These are phyloP conservation scores for Nicator chloris DNA, from an alignment of 2,113 vertebrate genomes.

Conservation along the genomic window DNA sequence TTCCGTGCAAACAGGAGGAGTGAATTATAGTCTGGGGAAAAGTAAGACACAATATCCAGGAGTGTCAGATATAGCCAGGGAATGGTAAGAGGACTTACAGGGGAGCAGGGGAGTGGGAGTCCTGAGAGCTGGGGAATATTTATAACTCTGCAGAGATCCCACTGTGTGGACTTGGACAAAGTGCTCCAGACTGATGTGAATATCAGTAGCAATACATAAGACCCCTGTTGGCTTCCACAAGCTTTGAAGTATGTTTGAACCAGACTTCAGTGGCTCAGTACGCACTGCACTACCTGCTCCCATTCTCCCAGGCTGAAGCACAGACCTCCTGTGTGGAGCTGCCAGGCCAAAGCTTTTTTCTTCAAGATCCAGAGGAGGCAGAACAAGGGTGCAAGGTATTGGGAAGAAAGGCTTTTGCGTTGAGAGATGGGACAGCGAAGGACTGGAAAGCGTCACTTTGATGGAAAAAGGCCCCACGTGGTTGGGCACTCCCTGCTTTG, in stretches of 20 bases:
- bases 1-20: background rate
- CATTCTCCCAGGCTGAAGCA: constrained; percentile 5
- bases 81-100: constrained; percentile 11
- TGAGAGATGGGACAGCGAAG: background rate
- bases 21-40: background rate
- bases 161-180: constrained; percentile 58
- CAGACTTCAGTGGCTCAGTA: constrained; percentile 58
- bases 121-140: constrained; percentile 39
- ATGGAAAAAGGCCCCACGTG: background rate
- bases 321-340: constrained; percentile 3
- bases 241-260: constrained; percentile 63
- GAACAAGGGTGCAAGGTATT: background rate
- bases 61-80: background rate
- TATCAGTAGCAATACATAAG: constrained; percentile 41
- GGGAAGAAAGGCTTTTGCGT: background rate
- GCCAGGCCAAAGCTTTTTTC: background rate
- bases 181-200: constrained; percentile 45
- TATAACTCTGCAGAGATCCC: constrained; percentile 53
- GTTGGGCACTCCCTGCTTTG: background rate
- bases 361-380: background rate
- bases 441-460: background rate
- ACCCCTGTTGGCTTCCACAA: constrained; percentile 56
- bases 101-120: constrained; percentile 32
- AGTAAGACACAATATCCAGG: background rate
- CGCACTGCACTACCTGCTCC: constrained; percentile 9